Percentiles rank a stretch among this genome's conserved stretches.
Conservation (phyloP, 2,113 vertebrate species). For the Oryzias woworae region DNA sequence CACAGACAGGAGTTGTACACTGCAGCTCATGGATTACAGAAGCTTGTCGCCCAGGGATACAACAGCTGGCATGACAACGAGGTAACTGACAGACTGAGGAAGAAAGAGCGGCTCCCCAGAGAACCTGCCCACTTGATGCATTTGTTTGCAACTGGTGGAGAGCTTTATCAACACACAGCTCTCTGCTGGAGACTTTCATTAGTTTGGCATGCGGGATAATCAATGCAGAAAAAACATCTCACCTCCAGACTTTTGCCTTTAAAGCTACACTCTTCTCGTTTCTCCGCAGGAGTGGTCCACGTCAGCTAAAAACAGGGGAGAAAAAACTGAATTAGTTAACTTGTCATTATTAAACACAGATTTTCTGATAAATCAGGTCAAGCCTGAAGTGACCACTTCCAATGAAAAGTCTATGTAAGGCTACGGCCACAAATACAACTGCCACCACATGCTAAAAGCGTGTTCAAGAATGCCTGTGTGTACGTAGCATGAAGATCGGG, state of each 20-base stretch:
- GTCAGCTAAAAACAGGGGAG: constrained; percentile 76
- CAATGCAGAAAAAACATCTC: constrained; percentile 46
- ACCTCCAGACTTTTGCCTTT: constrained; percentile 95
- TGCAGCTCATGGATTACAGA: constrained; percentile 45
- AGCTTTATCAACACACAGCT: constrained; percentile 42
- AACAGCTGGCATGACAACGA: constrained; percentile 68
- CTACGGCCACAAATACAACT: too few relatives aligned
- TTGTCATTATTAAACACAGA: too few relatives aligned
- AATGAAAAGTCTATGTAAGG: too few relatives aligned
- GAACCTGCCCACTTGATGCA: constrained; percentile 47
- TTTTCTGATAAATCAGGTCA: too few relatives aligned
- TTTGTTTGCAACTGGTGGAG: constrained; percentile 43
- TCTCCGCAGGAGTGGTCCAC: constrained; percentile 86
- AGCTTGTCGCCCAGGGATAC: constrained; percentile 60
- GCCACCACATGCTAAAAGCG: too few relatives aligned
- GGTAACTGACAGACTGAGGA: constrained; percentile 40
- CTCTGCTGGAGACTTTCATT: constrained; percentile 15
- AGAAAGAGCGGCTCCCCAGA: constrained; percentile 43
- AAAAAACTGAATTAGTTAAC: constrained; percentile 1
- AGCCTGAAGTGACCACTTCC: too few relatives aligned
- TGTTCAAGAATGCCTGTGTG: too few relatives aligned
- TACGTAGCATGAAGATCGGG: not conserved
- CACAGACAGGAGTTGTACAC: constrained; percentile 32
- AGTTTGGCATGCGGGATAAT: not conserved
- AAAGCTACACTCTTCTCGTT: constrained; percentile 91